Percentiles rank a stretch among this genome's conserved stretches.
phyloP scores from a whole-genome alignment of 2,113 vertebrate genomes.

The Forbesichthys agassizii region DNA sequence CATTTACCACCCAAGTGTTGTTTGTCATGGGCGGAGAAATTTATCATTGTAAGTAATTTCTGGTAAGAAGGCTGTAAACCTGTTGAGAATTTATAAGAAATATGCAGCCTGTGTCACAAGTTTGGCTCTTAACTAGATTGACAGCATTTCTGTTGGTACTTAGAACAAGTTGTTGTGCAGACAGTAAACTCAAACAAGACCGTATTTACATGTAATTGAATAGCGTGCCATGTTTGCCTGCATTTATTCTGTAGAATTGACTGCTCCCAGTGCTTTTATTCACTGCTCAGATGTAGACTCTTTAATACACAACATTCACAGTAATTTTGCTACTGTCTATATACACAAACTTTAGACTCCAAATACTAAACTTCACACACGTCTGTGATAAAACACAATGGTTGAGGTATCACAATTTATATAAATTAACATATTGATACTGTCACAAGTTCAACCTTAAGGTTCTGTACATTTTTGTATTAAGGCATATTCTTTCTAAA shows the following conservation, averaged over 20 bases:
- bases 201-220: conserved; percentile 15
- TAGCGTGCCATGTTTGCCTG: too few relatives aligned
- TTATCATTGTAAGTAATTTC: not conserved
- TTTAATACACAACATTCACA: not conserved
- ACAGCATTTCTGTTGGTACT: conserved; percentile 15
- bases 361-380: not conserved
- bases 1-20: not conserved
- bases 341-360: not conserved
- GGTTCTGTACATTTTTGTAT: too few relatives aligned
- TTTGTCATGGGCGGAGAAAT: not conserved
- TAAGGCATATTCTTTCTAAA: too few relatives aligned
- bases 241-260: not conserved
- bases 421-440: too few relatives aligned
- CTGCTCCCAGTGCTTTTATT: not conserved
- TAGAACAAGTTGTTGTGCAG: not conserved
- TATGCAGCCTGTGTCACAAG: too few relatives aligned
- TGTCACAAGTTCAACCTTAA: too few relatives aligned
- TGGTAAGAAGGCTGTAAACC: conserved; percentile 8
- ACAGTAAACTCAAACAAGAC: conserved; percentile 8
- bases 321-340: not conserved
- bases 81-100: not conserved
- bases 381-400: not conserved
- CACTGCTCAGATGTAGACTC: not conserved
- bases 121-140: conserved; percentile 27
- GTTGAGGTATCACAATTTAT: too few relatives aligned